Base-by-base conservation (phyloP, 2,888 invertebrate genomes). In the Rhagium mordax region DNA sequence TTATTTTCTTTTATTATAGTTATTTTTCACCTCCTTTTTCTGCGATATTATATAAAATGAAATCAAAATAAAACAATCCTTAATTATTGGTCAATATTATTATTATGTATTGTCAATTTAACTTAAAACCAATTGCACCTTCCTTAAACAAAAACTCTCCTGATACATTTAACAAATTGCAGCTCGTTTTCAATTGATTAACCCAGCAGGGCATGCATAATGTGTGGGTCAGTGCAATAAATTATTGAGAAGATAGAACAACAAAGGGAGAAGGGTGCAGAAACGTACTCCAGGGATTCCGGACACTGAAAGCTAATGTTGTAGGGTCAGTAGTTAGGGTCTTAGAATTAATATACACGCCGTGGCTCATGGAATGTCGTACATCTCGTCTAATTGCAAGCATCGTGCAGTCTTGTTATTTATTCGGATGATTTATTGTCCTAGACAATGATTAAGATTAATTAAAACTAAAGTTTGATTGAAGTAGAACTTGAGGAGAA, bases 281-380 rank as follows among this genome's bases (percentile, higher is more conserved):
- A 75, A 80, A 78, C 78, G 78, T 78, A 71, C 79, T 78, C 77
- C 65, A 70, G 80, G 80, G 81, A 79, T 72, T 79, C 78, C 70
- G 77, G 76, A 79, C 78, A 78, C 79, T 81, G 80, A 79, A 81
- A 80, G 81, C 79, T 79, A 78, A 81, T 79, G 81, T 79, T 79
- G 74, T 76, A 79, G 85, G 84, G 84, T 84, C 84, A 84, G 81
- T 79, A 81, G 80, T 77, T 80, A 83, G 85, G 85, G 82, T 82
- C 83, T 82, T 83, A 78, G 84, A 84, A 85, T 86, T 86, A 86
- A 85, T 85, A 85, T 84, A 83, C 84, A 82, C 74, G 53, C 72
- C 55, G 59, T 73, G 69, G 69, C 65, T 71, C 55, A 20, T 73
- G 81, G 83, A 84, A 84, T 84, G 84, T 82, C 85, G 84, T 86